Evolutionary conservation across 2,797 vertebrate genomes (phyloP).

Genomic region (Sphenopsis melanotis): DNA sequence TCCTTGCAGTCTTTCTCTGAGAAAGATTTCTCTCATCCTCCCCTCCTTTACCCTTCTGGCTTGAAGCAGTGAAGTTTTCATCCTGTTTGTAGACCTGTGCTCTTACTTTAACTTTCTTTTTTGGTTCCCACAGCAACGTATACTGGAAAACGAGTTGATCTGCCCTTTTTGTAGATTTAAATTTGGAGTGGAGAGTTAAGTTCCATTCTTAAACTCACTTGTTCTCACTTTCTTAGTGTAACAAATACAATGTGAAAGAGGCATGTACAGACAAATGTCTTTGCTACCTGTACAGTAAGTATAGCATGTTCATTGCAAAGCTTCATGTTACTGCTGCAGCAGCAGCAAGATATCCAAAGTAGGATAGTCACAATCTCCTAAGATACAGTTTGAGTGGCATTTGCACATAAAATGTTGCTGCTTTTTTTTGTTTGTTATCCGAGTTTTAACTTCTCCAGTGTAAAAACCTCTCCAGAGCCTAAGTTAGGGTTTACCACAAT

Average conservation of each 20-base stretch:
- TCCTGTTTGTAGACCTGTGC: conserved; percentile 35
- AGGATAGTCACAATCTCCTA: conserved; percentile 25
- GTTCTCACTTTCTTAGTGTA: conserved; percentile 27
- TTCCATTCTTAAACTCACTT: conserved; percentile 24
- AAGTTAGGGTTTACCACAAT: conserved; percentile 51
- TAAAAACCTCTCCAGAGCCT: conserved; percentile 53
- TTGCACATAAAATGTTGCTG: conserved; percentile 39
- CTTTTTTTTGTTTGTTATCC: not conserved
- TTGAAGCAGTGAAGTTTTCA: conserved; percentile 2
- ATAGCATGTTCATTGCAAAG: conserved; percentile 41
- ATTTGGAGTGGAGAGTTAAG: conserved; percentile 9
- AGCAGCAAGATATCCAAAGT: conserved; percentile 21
- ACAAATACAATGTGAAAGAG: conserved; percentile 38
- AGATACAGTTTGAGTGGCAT: conserved; percentile 48
- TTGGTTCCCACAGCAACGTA: conserved; percentile 7
- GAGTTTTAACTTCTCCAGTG: not conserved
- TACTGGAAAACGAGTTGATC: conserved; percentile 12
- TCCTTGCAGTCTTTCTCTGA: not conserved
- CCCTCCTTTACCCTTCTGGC: not conserved
- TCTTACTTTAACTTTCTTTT: not conserved
- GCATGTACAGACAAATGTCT: conserved; percentile 45
- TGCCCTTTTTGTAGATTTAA: conserved; percentile 11
- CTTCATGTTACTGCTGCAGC: conserved; percentile 40
- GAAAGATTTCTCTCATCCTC: not conserved
- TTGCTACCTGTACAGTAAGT: conserved; percentile 49